Conservation (phyloP, 64 coral and sea anemone species). For the Hydrozoanthus tunicans region DNA sequence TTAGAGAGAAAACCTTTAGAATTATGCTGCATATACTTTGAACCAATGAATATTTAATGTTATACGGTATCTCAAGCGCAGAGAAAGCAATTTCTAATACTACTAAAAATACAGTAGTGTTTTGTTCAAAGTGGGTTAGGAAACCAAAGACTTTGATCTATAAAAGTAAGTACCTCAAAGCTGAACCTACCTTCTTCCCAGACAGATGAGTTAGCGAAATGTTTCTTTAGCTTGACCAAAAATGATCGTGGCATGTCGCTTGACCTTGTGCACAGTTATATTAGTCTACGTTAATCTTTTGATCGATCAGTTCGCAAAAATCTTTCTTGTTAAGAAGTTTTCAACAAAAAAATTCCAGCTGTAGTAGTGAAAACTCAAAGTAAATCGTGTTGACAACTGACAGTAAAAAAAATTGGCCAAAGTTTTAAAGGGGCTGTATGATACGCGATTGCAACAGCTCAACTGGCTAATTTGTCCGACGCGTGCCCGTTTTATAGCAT, state of each 20-base stretch:
- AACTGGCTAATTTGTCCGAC: conserved; percentile 95
- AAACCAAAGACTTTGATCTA: not conserved
- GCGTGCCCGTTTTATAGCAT: conserved; percentile 95
- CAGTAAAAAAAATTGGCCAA: conserved; percentile 30
- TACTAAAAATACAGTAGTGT: not conserved
- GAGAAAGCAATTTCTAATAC: conserved; percentile 46
- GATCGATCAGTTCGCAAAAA: conserved; percentile 69
- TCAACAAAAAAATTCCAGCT: conserved; percentile 7
- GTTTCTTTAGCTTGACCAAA: conserved; percentile 95
- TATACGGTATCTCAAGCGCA: conserved; percentile 73
- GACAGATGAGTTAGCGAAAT: conserved; percentile 21
- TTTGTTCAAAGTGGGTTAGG: not conserved
- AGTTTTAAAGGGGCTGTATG: conserved; percentile 29
- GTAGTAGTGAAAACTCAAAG: conserved; percentile 13
- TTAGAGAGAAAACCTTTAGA: conserved; percentile 69
- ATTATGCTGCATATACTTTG: conserved; percentile 53
- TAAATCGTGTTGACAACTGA: not conserved
- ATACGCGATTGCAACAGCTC: conserved; percentile 56
- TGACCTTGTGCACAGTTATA: conserved; percentile 80
- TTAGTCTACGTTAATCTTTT: conserved; percentile 62
- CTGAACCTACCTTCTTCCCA: conserved; percentile 82
- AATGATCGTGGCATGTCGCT: conserved; percentile 96
- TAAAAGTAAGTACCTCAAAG: not conserved
- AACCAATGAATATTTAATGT: conserved; percentile 93
- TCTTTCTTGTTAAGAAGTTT: conserved; percentile 5